Evolutionary conservation across 2,888 invertebrate genomes (phyloP), one percentile per base, ranked within the genome.

Genomic region (Drosophila barbarae): DNA sequence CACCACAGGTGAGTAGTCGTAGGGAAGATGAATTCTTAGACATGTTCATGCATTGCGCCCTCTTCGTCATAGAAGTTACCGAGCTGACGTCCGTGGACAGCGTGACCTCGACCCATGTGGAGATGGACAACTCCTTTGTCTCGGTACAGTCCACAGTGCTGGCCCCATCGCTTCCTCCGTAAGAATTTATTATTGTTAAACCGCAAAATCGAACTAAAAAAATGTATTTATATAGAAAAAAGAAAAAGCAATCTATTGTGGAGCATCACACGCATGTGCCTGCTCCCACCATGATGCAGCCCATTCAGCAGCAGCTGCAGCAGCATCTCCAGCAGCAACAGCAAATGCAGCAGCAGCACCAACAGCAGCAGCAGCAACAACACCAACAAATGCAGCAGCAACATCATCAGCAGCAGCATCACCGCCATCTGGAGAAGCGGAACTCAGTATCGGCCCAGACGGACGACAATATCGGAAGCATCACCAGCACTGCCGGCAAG

Each of bases 61-160:
- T 52, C 34, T 47, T 72, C 68, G 72, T 59, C 69, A 38, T 90
- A 90, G 94, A 94, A 89, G 93, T 93, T 15, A 93, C 93, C 70
- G 94, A 94, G 79, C 91, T 94, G 54, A 94, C 94, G 8, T 94
- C 94, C 1, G 91, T 94, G 35, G 94, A 94, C 87, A 94, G 94
- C 74, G 90, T 94, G 5, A 94, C 93, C 26, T 92, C 92, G 0
- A 92, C 92, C 0, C 92, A 92, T 41, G 92, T 92, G 0, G 92
- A 91, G 47, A 91, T 92, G 80, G 90, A 90, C 52, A 87, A 87
- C 63, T 86, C 89, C 3, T 79, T 88, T 36, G 75, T 87, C 3
- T 87, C 87, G 8, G 87, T 88, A 12, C 87, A 88, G 59, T 86
- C 88, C 21, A 88, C 87, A 10, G 85, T 86, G 6, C 50, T 87